phyloP scores from a whole-genome alignment of 2,888 invertebrate species.

The Ophioninae sp. region DNA sequence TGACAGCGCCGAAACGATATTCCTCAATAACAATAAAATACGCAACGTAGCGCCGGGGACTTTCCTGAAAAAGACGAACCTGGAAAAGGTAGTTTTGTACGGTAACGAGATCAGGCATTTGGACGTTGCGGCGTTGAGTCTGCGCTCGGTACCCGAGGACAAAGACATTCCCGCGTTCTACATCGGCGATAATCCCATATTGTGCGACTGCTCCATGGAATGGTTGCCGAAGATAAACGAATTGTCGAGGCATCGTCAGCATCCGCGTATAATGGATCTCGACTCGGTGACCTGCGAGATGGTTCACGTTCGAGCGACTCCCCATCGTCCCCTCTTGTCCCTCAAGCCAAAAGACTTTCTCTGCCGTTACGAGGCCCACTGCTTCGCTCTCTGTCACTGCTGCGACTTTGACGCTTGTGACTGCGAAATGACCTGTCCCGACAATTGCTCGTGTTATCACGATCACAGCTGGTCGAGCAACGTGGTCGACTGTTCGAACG shows the following conservation, averaged over 20 bases:
- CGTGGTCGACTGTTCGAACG: slow-evolving; percentile 91
- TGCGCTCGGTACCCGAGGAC: slow-evolving; percentile 85
- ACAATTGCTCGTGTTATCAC: slow-evolving; percentile 93
- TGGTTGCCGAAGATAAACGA: slow-evolving; percentile 92
- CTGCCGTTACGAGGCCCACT: slow-evolving; percentile 91
- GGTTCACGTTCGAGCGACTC: slow-evolving; percentile 86
- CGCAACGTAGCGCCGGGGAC: slow-evolving; percentile 87
- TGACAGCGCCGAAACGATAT: slow-evolving; percentile 87
- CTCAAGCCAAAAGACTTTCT: slow-evolving; percentile 89
- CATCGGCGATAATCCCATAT: slow-evolving; percentile 91
- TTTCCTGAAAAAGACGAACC: slow-evolving; percentile 86
- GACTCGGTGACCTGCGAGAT: slow-evolving; percentile 90
- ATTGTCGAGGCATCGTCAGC: slow-evolving; percentile 87
- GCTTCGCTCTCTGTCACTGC: slow-evolving; percentile 93
- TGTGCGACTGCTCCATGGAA: slow-evolving; percentile 94
- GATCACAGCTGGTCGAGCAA: slow-evolving; percentile 93
- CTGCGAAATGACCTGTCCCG: slow-evolving; percentile 95
- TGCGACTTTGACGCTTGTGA: slow-evolving; percentile 96
- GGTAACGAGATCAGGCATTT: slow-evolving; percentile 88
- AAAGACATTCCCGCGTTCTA: slow-evolving; percentile 90
- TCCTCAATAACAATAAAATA: slow-evolving; percentile 89
- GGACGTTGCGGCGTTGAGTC: slow-evolving; percentile 87
- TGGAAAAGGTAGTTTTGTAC: slow-evolving; percentile 90
- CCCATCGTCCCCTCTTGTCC: slow-evolving; percentile 85
- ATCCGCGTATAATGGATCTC: slow-evolving; percentile 91